Evolutionary conservation across 2,797 vertebrate species (phyloP), one percentile per base, ranked within the genome.

Genomic region (Trichosurus vulpecula): DNA sequence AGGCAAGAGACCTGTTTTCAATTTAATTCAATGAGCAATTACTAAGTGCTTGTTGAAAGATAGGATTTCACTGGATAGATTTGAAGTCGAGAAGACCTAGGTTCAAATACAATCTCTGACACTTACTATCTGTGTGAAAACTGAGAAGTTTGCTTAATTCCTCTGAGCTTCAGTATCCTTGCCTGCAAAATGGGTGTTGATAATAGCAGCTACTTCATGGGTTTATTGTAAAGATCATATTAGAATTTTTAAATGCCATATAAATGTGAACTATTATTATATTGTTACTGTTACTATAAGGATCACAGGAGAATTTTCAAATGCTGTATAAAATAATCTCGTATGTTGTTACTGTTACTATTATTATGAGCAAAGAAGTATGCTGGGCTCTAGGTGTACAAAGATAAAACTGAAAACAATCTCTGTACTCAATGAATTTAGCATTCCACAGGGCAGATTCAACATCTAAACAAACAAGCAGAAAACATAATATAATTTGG

Each of bases 181-280:
- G 55, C 52, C 35, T 93, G 29, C 90, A 92, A 92, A 56, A 51
- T 91, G 56, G 96, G 0, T 47, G 14, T 12, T 93, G 57, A 93
- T 90, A 94, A 54, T n/a, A 93, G 93, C 90, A 93, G 74, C 29
- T 56, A 66, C 4, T 47, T 74, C 4, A 81, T 95, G 57, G 66
- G 66, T 4, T 52, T 53, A 0, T 54, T 91, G 9, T 81, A 29
- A n/a, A 6, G 51, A 47, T 92, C 47, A 56, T 94, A 53, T 31
- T n/a, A 94, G 54, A 94, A 87, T 93, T 95, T 41, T 35, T 57
- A 90, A 92, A 51, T 66, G 1, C 27, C 58, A 0, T 0, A 31
- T 54, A 96, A 55, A 66, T 81, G 22, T 92, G 51, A 93, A 55
- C 14, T 94, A 22, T 87, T 91, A 91, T 56, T 74, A 81, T 81